Conservation (phyloP, 1,140 invertebrate genomes). For the Achroia grisella region DNA sequence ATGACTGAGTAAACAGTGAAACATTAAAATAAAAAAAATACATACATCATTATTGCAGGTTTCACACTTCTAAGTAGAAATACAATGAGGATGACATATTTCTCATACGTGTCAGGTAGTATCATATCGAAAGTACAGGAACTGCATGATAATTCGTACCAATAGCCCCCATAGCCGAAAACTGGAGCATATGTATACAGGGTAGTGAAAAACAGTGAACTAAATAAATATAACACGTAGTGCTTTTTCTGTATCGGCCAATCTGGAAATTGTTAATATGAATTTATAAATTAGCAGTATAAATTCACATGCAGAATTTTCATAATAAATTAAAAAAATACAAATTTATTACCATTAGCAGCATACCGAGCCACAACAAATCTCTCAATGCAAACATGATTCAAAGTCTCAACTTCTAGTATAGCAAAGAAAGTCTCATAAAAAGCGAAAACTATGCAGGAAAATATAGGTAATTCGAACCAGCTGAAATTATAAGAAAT, state of each 20-base stretch:
- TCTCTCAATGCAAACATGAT: constrained; percentile 56
- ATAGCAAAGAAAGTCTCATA: constrained; percentile 51
- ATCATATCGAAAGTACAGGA: constrained; percentile 41
- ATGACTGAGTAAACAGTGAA: no score
- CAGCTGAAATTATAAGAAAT: constrained; percentile 18
- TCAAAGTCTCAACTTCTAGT: constrained; percentile 52
- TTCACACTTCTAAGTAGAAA: constrained; percentile 43
- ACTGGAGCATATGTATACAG: constrained; percentile 39
- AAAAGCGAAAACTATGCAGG: constrained; percentile 44
- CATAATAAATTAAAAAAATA: no score
- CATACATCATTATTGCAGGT: constrained; percentile 45
- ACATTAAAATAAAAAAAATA: no score
- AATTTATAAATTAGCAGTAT: no score
- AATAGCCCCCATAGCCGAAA: constrained; percentile 38
- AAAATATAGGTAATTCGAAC: constrained; percentile 19
- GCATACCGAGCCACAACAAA: constrained; percentile 53
- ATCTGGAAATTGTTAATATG: constrained; percentile 26
- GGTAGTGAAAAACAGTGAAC: constrained; percentile 28
- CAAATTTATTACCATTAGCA: constrained; percentile 31
- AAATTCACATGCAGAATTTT: no score
- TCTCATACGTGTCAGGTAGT: constrained; percentile 30
- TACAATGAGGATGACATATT: constrained; percentile 29
- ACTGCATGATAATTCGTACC: constrained; percentile 40
- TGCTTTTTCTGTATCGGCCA: constrained; percentile 35
- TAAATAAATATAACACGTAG: constrained; percentile 31